Evolutionary conservation across 1,140 invertebrate species (phyloP).

Genomic region (Plectrocnemia conspersa): DNA sequence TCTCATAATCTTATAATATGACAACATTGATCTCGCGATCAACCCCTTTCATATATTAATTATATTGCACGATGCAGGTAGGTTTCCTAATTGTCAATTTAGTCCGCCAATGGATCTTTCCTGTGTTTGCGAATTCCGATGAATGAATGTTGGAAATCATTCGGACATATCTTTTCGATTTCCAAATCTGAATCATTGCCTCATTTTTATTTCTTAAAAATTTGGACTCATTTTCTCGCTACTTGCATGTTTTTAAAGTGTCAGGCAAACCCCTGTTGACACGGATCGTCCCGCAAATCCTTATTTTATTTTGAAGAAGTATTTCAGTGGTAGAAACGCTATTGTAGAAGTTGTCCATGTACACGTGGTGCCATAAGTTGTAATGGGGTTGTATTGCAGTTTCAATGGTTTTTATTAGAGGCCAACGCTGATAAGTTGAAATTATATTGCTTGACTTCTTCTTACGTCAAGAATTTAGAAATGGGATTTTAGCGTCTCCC

Average conservation of each 20-base stretch:
- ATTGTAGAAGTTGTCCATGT: constrained; percentile 35
- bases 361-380: constrained; percentile 33
- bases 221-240: neutral
- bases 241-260: neutral
- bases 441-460: too few species aligned
- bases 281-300: neutral
- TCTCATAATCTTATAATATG: neutral
- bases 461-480: too few species aligned
- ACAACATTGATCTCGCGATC: neutral
- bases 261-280: neutral
- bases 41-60: constrained; percentile 1
- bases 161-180: neutral
- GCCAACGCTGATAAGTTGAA: too few species aligned
- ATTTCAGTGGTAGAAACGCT: constrained; percentile 29
- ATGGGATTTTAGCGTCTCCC: too few species aligned
- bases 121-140: neutral
- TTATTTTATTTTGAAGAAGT: neutral
- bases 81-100: neutral
- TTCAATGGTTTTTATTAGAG: neutral
- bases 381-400: neutral
- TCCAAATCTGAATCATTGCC: neutral
- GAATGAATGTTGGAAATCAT: constrained; percentile 1
- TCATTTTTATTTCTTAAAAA: neutral
- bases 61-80: neutral
- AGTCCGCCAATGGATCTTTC: neutral